These are phyloP conservation scores for Emmelina monodactyla DNA, from an alignment of 2,888 invertebrate species.

Conservation along the genomic window DNA sequence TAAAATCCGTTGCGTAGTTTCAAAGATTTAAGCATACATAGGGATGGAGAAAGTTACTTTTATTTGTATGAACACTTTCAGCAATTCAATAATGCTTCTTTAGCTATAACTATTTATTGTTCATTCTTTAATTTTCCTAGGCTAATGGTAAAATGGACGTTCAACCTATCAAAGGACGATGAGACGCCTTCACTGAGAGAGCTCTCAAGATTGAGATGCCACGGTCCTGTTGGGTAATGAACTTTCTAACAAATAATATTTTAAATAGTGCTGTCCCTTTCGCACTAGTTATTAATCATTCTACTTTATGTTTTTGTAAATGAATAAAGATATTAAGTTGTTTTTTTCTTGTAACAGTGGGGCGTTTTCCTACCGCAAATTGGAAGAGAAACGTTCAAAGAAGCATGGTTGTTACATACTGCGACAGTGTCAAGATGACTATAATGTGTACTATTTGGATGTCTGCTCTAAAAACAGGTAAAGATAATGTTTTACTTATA, in stretches of 20 bases:
- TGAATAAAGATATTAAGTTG: background rate
- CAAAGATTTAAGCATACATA: too few species aligned
- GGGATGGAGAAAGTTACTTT: too few species aligned
- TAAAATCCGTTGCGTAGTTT: too few species aligned
- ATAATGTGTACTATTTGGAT: conserved; percentile 83
- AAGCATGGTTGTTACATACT: conserved; percentile 82
- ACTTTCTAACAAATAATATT: background rate
- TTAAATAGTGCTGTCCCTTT: background rate
- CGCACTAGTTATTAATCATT: background rate
- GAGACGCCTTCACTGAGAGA: conserved; percentile 80
- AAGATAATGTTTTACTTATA: too few species aligned
- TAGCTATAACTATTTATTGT: too few species aligned
- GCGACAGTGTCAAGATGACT: conserved; percentile 81
- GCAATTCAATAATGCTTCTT: too few species aligned
- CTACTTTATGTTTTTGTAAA: background rate
- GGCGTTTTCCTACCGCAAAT: conserved; percentile 83
- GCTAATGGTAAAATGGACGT: conserved; percentile 87
- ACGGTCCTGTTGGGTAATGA: conserved; percentile 88
- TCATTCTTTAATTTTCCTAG: conserved; percentile 30
- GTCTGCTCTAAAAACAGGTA: conserved; percentile 79
- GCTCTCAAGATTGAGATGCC: conserved; percentile 78
- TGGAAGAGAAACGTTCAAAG: conserved; percentile 79
- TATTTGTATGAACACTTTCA: too few species aligned
- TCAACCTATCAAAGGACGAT: conserved; percentile 85
- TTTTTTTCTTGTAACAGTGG: conserved; percentile 56